Conservation (phyloP, 1,140 invertebrate species). For the Elymnias hypermnestra region DNA sequence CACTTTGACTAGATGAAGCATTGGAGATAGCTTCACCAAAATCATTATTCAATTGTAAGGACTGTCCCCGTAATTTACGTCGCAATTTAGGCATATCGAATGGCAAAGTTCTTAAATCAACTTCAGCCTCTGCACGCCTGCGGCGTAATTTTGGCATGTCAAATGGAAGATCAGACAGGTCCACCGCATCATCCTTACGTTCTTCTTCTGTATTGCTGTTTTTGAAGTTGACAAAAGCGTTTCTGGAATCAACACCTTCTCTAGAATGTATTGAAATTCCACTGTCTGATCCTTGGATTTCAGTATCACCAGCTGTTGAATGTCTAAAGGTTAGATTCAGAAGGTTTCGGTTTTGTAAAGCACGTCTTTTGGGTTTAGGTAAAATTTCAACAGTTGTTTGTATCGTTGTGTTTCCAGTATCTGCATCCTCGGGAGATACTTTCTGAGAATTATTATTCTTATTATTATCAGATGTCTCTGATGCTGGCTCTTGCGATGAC, state of each 20-base stretch:
- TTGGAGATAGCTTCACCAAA: slow-evolving; percentile 82
- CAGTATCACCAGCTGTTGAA: slow-evolving; percentile 80
- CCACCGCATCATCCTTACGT: slow-evolving; percentile 67
- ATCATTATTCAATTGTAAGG: slow-evolving; percentile 61
- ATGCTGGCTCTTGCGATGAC: slow-evolving; percentile 89
- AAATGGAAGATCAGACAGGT: slow-evolving; percentile 87
- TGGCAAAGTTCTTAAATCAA: slow-evolving; percentile 86
- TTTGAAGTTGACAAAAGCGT: slow-evolving; percentile 78
- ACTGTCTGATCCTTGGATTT: slow-evolving; percentile 89
- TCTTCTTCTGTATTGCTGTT: slow-evolving; percentile 73
- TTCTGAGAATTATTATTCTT: slow-evolving; percentile 86
- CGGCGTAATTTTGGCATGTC: slow-evolving; percentile 93
- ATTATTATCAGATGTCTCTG: slow-evolving; percentile 86
- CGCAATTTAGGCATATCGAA: slow-evolving; percentile 93
- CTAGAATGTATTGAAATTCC: slow-evolving; percentile 90
- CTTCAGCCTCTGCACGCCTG: slow-evolving; percentile 80
- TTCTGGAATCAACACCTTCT: slow-evolving; percentile 82
- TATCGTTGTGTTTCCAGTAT: slow-evolving; percentile 69
- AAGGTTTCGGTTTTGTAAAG: slow-evolving; percentile 86
- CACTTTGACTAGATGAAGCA: slow-evolving; percentile 86
- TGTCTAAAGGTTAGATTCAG: slow-evolving; percentile 82
- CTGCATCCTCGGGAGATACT: slow-evolving; percentile 79
- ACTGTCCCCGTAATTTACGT: slow-evolving; percentile 79
- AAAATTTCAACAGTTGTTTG: slow-evolving; percentile 68
- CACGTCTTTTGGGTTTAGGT: slow-evolving; percentile 78